Evolutionary conservation across 53 echinoderm and acorn worm genomes (phyloP), one percentile per base, ranked within the genome.

Genomic region (Echinarachnius parma): DNA sequence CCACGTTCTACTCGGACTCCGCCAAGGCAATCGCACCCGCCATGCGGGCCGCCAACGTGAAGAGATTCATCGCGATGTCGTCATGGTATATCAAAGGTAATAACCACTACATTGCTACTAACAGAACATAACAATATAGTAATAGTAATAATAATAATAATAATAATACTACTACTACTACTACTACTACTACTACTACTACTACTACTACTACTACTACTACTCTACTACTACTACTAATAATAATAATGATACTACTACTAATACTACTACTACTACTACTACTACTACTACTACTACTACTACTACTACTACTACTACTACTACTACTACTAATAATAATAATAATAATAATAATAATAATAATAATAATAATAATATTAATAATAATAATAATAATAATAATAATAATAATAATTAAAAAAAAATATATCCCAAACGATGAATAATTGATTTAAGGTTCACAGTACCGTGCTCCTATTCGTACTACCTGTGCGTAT

Each of bases 51-150:
- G 66, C 75, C 1, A 44, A 64, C 16, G 61, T 88, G 30, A 82
- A 64, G 48, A 62, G 82, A 15, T 37, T 88, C 24, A 58, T 88
- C 5, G 46, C 68, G 3, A 92, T 92, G 78, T 67, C 92, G 25
- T 92, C 92, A n/a, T 92, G 92, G 92, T 60, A 49, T 60, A 62
- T 77, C 39, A 78, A 70, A 61, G 56, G 87, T 87, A 53, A 61
- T 77, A n/a, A n/a, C n/a, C n/a, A n/a, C n/a, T n/a, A n/a, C n/a
- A 69, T 42, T 42, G 42, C 7, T 42, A 42, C 7, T 9, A 42
- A 42, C 42, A 42, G 42, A 42, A 42, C 7, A 42, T 14, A 42
- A 42, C 55, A 54, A 21, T 54, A 54, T 23, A 10, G 20, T 10
- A 23, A 21, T 21, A 7, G 20, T n/a, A n/a, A n/a, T n/a, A n/a